Conservation (phyloP, 2,888 invertebrate species). For the Dysmachus trigonus region DNA sequence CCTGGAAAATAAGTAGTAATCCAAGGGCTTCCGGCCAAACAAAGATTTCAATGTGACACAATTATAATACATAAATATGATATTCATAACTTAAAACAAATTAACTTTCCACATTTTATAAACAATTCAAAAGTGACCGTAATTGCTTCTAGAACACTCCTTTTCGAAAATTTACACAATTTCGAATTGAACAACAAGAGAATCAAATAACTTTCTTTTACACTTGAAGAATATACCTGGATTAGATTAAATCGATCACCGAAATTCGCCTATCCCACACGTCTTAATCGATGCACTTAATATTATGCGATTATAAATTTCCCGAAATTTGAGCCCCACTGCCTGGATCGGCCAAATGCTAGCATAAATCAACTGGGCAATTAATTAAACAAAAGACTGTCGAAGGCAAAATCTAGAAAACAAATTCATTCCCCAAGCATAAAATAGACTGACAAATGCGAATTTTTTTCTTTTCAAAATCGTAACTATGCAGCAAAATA, state of each 20-base stretch:
- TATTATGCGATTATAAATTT: background rate
- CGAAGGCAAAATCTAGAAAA: slow-evolving; percentile 33
- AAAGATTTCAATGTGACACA: no score
- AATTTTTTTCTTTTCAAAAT: slow-evolving; percentile 18
- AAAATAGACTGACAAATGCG: slow-evolving; percentile 11
- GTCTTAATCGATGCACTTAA: background rate
- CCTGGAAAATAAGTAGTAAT: no score
- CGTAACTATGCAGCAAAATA: background rate
- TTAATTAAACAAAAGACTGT: background rate
- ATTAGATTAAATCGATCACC: background rate
- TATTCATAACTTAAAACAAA: background rate
- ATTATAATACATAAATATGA: no score
- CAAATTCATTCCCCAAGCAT: background rate
- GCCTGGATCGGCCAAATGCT: background rate
- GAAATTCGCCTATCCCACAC: background rate
- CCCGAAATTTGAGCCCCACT: background rate
- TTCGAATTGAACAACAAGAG: background rate
- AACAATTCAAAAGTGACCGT: background rate
- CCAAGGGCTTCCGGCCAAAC: background rate
- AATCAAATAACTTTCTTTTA: background rate
- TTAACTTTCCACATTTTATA: background rate
- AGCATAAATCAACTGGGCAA: background rate
- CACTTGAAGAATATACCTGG: background rate
- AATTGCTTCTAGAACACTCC: no score
- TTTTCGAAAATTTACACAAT: background rate